Percentiles rank a stretch among this genome's conserved stretches.
phyloP scores from a whole-genome alignment of 2,797 vertebrate species.

The Aquila chrysaetos region DNA sequence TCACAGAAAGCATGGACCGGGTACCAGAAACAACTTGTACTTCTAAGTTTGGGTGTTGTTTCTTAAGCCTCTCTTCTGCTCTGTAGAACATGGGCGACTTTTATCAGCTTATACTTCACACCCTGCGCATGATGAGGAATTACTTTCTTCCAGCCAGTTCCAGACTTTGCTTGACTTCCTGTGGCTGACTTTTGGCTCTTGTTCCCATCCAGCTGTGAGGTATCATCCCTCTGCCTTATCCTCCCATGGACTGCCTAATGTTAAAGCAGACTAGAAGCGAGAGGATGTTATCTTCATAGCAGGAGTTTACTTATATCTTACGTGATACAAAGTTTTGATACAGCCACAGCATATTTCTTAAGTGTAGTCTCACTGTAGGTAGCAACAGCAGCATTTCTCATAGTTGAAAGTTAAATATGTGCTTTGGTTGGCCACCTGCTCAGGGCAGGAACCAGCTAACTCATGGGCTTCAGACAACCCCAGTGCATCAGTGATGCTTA shows the following conservation, averaged over 20 bases:
- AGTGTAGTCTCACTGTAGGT: not conserved
- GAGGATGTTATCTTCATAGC: not conserved
- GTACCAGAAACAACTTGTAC: not conserved
- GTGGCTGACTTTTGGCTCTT: not conserved
- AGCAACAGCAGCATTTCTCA: not conserved
- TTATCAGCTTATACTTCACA: not conserved
- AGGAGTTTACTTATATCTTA: not conserved
- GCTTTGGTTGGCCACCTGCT: not conserved
- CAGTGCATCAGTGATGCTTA: not conserved
- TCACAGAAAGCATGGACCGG: not conserved
- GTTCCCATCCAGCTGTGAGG: slow-evolving; percentile 1
- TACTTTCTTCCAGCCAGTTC: not conserved
- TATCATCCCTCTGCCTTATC: not conserved
- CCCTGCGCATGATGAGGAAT: not conserved
- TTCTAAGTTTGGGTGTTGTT: not conserved
- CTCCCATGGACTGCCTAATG: not conserved
- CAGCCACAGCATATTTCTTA: not conserved
- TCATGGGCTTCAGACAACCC: not conserved
- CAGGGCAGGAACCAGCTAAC: not conserved
- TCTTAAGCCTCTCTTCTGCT: not conserved
- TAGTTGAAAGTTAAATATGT: not conserved
- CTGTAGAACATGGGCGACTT: not conserved
- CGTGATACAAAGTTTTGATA: not conserved
- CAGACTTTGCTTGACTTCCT: not conserved
- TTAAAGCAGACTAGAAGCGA: not conserved